phyloP scores from a whole-genome alignment of 2,888 invertebrate species.

The Acanthosepion pharaonis region DNA sequence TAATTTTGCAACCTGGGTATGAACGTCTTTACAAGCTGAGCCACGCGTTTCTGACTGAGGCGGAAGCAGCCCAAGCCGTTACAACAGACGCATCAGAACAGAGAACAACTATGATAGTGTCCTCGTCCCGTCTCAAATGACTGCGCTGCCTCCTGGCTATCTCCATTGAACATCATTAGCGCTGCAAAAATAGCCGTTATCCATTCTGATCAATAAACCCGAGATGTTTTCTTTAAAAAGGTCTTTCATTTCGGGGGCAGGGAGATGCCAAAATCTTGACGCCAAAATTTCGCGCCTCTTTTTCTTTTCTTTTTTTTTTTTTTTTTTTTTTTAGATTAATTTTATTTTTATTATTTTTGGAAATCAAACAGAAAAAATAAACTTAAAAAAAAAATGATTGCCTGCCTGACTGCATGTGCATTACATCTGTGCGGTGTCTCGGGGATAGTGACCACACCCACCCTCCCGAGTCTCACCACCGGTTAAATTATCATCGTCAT shows the following conservation, averaged over 20 bases:
- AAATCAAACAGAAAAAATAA: neutral
- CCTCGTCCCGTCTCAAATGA: neutral
- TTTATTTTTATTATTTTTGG: neutral
- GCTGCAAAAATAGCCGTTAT: conserved; percentile 21
- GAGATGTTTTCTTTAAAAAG: conserved; percentile 33
- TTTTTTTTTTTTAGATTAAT: neutral
- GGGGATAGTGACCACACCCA: neutral
- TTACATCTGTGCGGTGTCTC: neutral
- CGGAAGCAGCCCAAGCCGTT: neutral
- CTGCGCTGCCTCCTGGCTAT: conserved; percentile 9
- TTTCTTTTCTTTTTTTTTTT: neutral
- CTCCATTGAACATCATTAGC: conserved; percentile 9
- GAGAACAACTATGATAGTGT: neutral
- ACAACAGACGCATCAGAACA: neutral
- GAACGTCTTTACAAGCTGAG: neutral
- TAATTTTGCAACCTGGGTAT: neutral
- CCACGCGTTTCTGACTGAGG: neutral
- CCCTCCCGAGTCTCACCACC: neutral
- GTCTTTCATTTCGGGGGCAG: neutral
- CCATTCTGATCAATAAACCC: neutral
- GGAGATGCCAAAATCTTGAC: neutral
- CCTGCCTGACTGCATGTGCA: conserved; percentile 9
- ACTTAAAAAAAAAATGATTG: neutral
- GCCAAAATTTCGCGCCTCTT: neutral
- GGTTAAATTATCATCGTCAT: neutral